phyloP scores from a whole-genome alignment of 2,113 vertebrate species.

The Rhegmatorhina hoffmannsi region DNA sequence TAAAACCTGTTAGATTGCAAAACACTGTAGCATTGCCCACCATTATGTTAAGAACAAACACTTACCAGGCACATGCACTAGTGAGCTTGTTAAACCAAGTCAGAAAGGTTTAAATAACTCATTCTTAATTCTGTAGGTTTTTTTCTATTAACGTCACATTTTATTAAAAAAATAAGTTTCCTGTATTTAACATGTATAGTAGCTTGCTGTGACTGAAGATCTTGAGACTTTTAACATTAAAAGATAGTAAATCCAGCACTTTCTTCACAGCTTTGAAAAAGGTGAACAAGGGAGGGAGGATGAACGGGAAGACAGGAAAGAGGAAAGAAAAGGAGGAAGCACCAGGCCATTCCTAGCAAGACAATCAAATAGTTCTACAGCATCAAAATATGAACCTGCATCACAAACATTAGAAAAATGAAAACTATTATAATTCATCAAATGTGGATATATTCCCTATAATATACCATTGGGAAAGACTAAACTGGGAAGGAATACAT shows the following conservation, averaged over 20 bases:
- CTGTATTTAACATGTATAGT: slow-evolving; percentile 61
- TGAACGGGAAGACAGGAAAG: not conserved
- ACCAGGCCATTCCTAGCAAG: slow-evolving; percentile 49
- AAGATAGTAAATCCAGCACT: slow-evolving; percentile 56
- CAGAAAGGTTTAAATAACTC: slow-evolving; percentile 52
- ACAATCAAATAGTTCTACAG: slow-evolving; percentile 32
- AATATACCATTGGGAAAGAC: not conserved
- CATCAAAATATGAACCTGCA: slow-evolving; percentile 34
- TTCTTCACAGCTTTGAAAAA: slow-evolving; percentile 59
- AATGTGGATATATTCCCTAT: not conserved
- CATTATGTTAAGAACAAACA: not conserved
- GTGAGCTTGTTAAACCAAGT: not conserved
- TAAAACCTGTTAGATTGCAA: not conserved
- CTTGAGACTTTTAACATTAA: slow-evolving; percentile 61
- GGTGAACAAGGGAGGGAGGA: not conserved
- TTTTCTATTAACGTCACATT: slow-evolving; percentile 58
- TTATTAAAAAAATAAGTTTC: slow-evolving; percentile 72
- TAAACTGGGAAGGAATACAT: not conserved
- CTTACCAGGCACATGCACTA: not conserved
- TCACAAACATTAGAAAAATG: not conserved
- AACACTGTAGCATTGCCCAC: not conserved
- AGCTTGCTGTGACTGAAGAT: slow-evolving; percentile 46
- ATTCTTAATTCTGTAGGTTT: slow-evolving; percentile 45
- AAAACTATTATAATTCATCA: not conserved
- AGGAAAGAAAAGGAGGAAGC: slow-evolving; percentile 38